Percentiles rank a stretch among this genome's conserved stretches.
Evolutionary conservation across 2,888 invertebrate genomes (phyloP).

Genomic region (Pammene aurita): DNA sequence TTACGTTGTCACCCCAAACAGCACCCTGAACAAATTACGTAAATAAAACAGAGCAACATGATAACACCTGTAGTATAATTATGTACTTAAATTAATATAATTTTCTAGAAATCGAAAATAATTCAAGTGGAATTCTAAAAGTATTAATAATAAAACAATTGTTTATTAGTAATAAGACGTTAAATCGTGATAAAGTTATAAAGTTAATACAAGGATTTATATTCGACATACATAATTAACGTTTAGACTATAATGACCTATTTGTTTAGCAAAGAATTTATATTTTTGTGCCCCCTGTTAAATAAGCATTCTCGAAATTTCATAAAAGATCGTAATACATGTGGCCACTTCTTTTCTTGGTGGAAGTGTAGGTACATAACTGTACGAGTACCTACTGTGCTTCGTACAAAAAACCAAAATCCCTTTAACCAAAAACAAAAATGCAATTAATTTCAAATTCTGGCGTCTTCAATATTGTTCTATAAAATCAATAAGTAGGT

Average conservation of each 20-base stretch:
- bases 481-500: too few relatives aligned
- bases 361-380: background rate
- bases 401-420: background rate
- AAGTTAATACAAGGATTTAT: slow-evolving; percentile 67
- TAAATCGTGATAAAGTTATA: slow-evolving; percentile 74
- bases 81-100: slow-evolving; percentile 52
- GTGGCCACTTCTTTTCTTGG: background rate
- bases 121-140: slow-evolving; percentile 69
- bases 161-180: slow-evolving; percentile 72
- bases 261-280: slow-evolving; percentile 55
- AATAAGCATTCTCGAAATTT: slow-evolving; percentile 43
- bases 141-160: slow-evolving; percentile 70
- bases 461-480: too few relatives aligned
- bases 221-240: slow-evolving; percentile 49
- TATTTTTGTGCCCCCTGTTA: slow-evolving; percentile 54
- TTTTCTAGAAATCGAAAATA: slow-evolving; percentile 60
- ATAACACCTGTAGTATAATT: slow-evolving; percentile 58
- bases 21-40: slow-evolving; percentile 47
- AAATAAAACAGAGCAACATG: slow-evolving; percentile 37
- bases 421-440: too few relatives aligned
- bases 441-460: too few relatives aligned
- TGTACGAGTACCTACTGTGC: background rate
- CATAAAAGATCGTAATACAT: background rate
- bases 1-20: slow-evolving; percentile 55
- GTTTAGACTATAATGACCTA: slow-evolving; percentile 20